Conservation (phyloP, 2,888 invertebrate genomes). For the Synergus itoensis region DNA sequence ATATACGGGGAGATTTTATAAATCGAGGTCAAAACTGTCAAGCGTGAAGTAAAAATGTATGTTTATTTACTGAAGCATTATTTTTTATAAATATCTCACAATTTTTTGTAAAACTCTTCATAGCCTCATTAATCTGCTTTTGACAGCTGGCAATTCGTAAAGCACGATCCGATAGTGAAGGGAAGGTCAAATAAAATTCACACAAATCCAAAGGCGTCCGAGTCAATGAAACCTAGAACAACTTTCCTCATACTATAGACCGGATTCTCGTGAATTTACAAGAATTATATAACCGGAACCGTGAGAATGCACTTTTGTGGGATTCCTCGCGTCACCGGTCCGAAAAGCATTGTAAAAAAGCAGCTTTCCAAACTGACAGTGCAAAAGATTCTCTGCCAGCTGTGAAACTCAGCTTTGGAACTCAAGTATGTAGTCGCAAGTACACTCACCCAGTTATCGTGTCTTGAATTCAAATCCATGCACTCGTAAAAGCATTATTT, state of each 20-base stretch:
- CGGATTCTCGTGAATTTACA: slow-evolving; percentile 43
- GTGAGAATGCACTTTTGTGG: slow-evolving; percentile 47
- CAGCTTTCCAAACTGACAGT: slow-evolving; percentile 6
- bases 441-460: slow-evolving; percentile 67
- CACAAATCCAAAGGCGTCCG: slow-evolving; percentile 8
- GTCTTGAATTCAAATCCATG: slow-evolving; percentile 60
- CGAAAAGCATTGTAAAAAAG: slow-evolving; percentile 12
- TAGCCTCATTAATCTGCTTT: slow-evolving; percentile 11
- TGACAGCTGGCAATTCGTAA: slow-evolving; percentile 2
- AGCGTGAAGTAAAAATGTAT: slow-evolving; percentile 7
- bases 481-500: slow-evolving; percentile 65
- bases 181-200: background rate
- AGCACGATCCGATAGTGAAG: background rate
- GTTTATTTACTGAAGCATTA: background rate
- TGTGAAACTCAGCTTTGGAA: slow-evolving; percentile 62
- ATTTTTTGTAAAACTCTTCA: background rate
- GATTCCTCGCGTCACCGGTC: slow-evolving; percentile 16
- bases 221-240: slow-evolving; percentile 19
- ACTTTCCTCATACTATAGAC: background rate
- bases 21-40: slow-evolving; percentile 34
- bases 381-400: slow-evolving; percentile 61
- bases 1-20: slow-evolving; percentile 15
- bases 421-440: slow-evolving; percentile 53
- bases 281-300: slow-evolving; percentile 60
- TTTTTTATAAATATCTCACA: background rate